Conservation (phyloP, 2,888 invertebrate species). For the Sericinus montela region DNA sequence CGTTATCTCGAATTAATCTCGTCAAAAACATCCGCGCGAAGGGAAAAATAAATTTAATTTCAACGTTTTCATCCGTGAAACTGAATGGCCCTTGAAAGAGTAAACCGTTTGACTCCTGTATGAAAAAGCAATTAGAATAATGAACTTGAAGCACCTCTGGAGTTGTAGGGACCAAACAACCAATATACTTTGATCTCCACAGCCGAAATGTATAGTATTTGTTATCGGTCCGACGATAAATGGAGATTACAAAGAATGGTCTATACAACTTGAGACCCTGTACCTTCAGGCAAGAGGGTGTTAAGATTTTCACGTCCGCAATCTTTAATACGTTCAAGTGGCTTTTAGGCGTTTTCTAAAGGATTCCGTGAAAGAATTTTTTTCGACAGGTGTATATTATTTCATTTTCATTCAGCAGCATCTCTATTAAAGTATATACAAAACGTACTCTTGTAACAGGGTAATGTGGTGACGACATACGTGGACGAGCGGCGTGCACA, state of each 20-base stretch:
- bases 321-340: constrained; percentile 63
- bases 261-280: constrained; percentile 25
- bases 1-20: constrained; percentile 58
- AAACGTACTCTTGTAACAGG: too few relatives aligned
- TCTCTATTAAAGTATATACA: too few relatives aligned
- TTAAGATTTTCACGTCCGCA: constrained; percentile 45
- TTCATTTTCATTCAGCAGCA: background rate
- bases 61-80: constrained; percentile 55
- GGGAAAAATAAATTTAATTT: constrained; percentile 67
- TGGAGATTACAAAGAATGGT: constrained; percentile 22
- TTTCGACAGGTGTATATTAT: constrained; percentile 28
- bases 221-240: background rate
- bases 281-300: constrained; percentile 31
- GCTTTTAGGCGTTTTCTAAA: constrained; percentile 38
- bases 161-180: constrained; percentile 29
- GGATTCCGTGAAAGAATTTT: constrained; percentile 36
- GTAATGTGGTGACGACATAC: too few relatives aligned
- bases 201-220: constrained; percentile 4
- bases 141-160: constrained; percentile 58
- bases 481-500: too few relatives aligned
- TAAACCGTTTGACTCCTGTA: constrained; percentile 58
- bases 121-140: constrained; percentile 68
- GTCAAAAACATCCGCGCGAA: constrained; percentile 43
- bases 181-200: constrained; percentile 27
- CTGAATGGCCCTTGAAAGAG: constrained; percentile 61